Conservation (phyloP, 1,140 invertebrate species). For the Anadara kagoshimensis region DNA sequence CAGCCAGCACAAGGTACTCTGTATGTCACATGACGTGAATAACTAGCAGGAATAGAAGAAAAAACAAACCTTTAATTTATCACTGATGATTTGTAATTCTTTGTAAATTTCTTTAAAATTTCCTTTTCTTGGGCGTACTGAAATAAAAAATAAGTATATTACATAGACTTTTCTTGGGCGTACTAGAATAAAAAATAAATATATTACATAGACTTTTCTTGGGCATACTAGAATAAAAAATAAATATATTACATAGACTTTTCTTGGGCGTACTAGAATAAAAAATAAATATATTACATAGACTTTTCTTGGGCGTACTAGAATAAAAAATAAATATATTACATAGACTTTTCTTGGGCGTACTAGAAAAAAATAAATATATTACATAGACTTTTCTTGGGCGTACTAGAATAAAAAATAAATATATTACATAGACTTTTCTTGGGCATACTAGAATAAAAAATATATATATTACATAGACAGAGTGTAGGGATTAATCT, state of each 20-base stretch:
- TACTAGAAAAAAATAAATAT: slow-evolving; percentile 34
- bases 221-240: slow-evolving; percentile 32
- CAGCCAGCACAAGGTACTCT: too few species aligned
- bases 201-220: too few species aligned
- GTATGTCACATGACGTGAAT: too few species aligned
- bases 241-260: too few species aligned
- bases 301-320: slow-evolving; percentile 44
- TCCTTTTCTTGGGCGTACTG: slow-evolving; percentile 43
- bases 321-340: slow-evolving; percentile 25
- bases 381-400: slow-evolving; percentile 49
- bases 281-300: slow-evolving; percentile 27
- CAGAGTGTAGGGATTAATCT: background rate
- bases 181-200: slow-evolving; percentile 32
- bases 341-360: slow-evolving; percentile 43
- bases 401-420: slow-evolving; percentile 31
- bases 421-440: too few species aligned
- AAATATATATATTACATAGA: slow-evolving; percentile 5
- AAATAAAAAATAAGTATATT: slow-evolving; percentile 21
- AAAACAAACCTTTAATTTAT: slow-evolving; percentile 62
- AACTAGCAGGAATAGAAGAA: too few species aligned
- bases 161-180: slow-evolving; percentile 29
- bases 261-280: slow-evolving; percentile 37
- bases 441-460: slow-evolving; percentile 36
- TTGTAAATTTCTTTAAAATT: slow-evolving; percentile 65
- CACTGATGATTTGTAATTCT: slow-evolving; percentile 67